Conservation (phyloP, 2,888 invertebrate species). For the Branchellion lobata region DNA sequence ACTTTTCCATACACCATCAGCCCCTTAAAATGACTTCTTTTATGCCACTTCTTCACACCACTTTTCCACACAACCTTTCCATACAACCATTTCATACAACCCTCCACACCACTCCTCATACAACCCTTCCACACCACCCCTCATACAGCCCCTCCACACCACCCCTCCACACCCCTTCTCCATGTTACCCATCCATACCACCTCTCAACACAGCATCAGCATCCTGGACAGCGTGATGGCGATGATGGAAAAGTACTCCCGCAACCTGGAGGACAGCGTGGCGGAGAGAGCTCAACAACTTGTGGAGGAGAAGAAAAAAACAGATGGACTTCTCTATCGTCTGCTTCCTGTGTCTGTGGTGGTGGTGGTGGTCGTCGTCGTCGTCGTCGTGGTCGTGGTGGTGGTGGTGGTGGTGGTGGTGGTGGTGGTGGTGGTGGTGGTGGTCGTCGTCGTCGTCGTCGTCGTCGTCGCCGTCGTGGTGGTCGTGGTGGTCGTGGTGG, state of each 20-base stretch:
- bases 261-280: conserved; percentile 58
- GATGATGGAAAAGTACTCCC: conserved; percentile 59
- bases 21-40: no score
- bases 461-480: neutral
- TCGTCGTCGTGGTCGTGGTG: neutral
- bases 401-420: neutral
- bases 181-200: no score
- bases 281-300: conserved; percentile 58
- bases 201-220: conserved; percentile 46
- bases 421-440: neutral
- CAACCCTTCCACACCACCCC: no score
- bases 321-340: conserved; percentile 57
- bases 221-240: conserved; percentile 49
- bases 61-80: no score
- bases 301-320: conserved; percentile 59
- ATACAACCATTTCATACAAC: no score
- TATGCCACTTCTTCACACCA: no score
- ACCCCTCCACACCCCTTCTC: neutral
- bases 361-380: neutral
- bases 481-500: neutral
- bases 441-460: no score
- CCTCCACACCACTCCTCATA: no score
- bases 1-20: no score
- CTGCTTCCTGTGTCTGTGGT: conserved; percentile 58
- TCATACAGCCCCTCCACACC: neutral